phyloP scores from a whole-genome alignment of 2,797 vertebrate species.

The Pristis pectinata region DNA sequence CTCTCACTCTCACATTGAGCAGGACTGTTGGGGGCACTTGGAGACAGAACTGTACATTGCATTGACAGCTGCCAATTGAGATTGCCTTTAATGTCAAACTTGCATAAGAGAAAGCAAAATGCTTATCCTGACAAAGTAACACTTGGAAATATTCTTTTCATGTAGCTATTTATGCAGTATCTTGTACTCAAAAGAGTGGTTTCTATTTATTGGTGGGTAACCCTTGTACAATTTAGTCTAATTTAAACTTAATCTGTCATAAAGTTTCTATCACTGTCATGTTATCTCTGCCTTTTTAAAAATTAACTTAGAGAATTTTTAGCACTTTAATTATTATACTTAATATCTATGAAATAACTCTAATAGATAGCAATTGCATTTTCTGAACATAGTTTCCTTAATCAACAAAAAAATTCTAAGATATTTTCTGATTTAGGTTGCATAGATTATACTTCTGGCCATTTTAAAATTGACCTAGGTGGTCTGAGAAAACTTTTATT shows the following conservation, averaged over 20 bases:
- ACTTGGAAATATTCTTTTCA: slow-evolving; percentile 1
- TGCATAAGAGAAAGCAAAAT: background rate
- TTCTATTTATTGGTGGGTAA: background rate
- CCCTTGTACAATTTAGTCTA: background rate
- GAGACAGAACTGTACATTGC: background rate
- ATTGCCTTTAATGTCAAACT: background rate
- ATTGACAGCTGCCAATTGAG: background rate
- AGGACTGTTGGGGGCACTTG: background rate
- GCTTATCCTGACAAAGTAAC: background rate
- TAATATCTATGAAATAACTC: background rate
- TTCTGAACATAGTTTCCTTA: background rate
- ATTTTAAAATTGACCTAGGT: background rate
- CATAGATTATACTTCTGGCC: background rate
- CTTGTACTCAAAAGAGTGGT: background rate
- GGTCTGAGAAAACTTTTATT: background rate
- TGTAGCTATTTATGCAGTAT: background rate
- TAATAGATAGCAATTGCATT: background rate
- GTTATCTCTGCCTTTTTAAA: background rate
- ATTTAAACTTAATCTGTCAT: background rate
- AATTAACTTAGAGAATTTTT: background rate
- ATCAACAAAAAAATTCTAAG: background rate
- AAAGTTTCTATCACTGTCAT: background rate
- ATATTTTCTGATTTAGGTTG: background rate
- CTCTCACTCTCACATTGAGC: background rate
- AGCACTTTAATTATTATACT: background rate